Evolutionary conservation across 2,888 invertebrate species (phyloP), one percentile per base, ranked within the genome.

Genomic region (Colostygia pectinataria): DNA sequence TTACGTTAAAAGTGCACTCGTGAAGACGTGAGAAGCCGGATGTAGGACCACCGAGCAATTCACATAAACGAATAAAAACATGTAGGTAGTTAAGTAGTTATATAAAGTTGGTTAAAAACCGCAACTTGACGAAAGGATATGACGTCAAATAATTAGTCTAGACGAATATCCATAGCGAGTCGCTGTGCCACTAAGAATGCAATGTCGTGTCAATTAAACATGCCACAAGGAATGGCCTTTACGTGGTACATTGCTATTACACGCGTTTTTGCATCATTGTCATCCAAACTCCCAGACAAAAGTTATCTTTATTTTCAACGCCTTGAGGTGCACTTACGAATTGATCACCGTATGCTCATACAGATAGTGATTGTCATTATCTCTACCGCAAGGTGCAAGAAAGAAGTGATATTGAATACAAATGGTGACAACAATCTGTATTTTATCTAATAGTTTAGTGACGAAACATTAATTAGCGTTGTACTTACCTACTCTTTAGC

Each of bases 251-350:
- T 46, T 57, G 53, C 56, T 57, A 64, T 67, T 65, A 50, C 34
- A 63, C 53, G 47, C 50, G 64, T 66, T 67, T 68, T 70, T 65
- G 65, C 70, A 62, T 66, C 68, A 70, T 60, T 59, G 55, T 54
- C 57, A 59, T 49, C 9, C 24, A 28, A 33, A 20, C 12, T 0
- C 5, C 27, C 23, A 47, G 12, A 33, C 33, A 32, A 60, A 55
- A 46, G 4, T 8, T 47, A 39, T 33, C 31, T 43, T 46, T 56
- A 58, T 49, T n/a, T 2, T 34, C 18, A 28, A 14, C 6, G 1
- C 1, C 3, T 32, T 37, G 53, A 50, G 42, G 50, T 40, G 25
- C 14, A 41, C 32, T 42, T 51, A 32, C 32, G 3, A 5, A 25
- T 36, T 5, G 15, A 28, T 27, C 1, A 51, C 47, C 45, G 57